Evolutionary conservation across 1,140 invertebrate genomes (phyloP).

Genomic region (Chironomus tepperi): DNA sequence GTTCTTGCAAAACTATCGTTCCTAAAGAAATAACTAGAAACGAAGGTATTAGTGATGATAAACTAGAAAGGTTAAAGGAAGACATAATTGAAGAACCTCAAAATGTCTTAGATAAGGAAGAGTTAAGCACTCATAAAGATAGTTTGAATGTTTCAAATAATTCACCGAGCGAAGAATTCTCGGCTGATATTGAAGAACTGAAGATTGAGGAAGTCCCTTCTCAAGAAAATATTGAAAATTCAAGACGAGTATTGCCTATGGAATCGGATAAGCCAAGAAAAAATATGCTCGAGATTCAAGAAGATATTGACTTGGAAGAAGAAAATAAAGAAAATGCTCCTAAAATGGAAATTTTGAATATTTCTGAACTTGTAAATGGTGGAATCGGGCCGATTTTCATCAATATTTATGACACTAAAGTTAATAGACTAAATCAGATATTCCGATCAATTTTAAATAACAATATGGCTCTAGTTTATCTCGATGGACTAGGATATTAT

Average conservation of each 20-base stretch:
- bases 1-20: conserved; percentile 33
- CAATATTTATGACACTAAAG: neutral
- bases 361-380: neutral
- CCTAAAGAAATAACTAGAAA: no score
- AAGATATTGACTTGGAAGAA: neutral
- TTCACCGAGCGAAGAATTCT: no score
- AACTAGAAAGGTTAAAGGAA: no score
- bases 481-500: neutral
- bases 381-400: neutral
- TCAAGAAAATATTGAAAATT: neutral
- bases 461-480: neutral
- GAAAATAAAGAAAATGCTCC: neutral
- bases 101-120: no score
- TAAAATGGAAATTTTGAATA: neutral
- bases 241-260: neutral
- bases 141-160: no score
- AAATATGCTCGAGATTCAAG: neutral
- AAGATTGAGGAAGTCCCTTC: no score
- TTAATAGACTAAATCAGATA: neutral
- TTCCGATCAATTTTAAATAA: conserved; percentile 10
- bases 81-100: no score
- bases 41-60: no score
- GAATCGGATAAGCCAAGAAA: neutral
- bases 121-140: no score
- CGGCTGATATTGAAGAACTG: no score